Evolutionary conservation across 2,888 invertebrate species (phyloP), one percentile per base, ranked within the genome.

Genomic region (Melieria crassipennis): DNA sequence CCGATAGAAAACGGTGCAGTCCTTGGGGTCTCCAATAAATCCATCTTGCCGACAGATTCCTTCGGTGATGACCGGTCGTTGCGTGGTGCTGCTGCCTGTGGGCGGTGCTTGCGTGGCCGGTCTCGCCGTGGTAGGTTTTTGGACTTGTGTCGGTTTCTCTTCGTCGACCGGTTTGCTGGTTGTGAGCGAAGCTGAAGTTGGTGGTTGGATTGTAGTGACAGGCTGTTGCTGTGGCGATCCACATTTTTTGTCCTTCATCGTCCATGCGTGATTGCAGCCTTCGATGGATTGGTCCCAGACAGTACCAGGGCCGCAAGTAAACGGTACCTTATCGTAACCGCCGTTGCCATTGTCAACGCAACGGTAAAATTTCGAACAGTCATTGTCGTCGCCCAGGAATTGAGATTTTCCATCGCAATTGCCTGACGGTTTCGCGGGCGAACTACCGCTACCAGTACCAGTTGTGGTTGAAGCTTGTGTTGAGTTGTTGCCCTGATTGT

Each of bases 1-100:
- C 56, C 92, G 89, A 79, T 92, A 91, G 83, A 92, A 92, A 79
- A 90, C 91, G 46, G 88, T 88, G 78, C 92, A 92, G 71, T 90
- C 87, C 11, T 78, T 79, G 3, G 85, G 81, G 80, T 89, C 87
- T 0, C 84, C 83, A 45, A 86, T 79, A 73, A 87, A 89, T 42
- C 89, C 89, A 69, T 88, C 88, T 0, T 79, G 73, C 10, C 72
- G 79, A 64, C 88, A 88, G 56, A 80, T 88, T 80, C 62, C 77
- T n/a, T 73, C 62, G 4, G 76, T 63, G n/a, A 71, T 56, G 13
- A 65, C 55, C n/a, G 75, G 73, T 57, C 65, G 61, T 7, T 55
- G 50, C 60, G 80, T 72, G 30, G 70, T 66, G 7, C 65, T 58
- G 16, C 65, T 65, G 0, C 74, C 70, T 13, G 67, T 58, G 48